Evolutionary conservation across 2,888 invertebrate species (phyloP), one percentile per base, ranked within the genome.

Genomic region (Microplitis deprimator): DNA sequence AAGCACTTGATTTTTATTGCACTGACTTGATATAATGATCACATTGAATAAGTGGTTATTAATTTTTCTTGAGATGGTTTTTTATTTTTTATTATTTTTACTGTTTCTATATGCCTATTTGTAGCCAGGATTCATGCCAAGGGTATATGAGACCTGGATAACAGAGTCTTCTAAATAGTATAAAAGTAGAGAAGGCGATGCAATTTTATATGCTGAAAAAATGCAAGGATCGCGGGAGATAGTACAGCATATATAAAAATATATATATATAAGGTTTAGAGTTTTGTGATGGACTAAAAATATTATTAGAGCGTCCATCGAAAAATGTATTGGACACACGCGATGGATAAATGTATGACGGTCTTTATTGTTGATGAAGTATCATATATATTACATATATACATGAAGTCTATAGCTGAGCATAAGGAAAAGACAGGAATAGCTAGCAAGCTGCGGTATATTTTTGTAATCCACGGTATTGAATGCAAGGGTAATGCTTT

Each of bases 251-350:
- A 29, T 29, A 29, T 29, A 29, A 61, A 65, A 64, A 75, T 73
- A 75, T 73, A 68, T 75, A 75, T 73, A 77, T 77, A 79, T 79
- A 81, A 82, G 64, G 73, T 77, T 77, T 79, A 72, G 67, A 79
- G 67, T 73, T 72, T 50, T 50, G 50, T 50, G 13, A 13, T 50
- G 50, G 50, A 50, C 8, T 50, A 50, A 50, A 50, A 50, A 13
- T 13, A 13, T 50, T 8, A 13, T 50, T 50, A 10, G 8, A 50
- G 13, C 50, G 50, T 50, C 8, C 10, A 50, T 50, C 8, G 10
- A 50, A 50, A 50, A 82, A 82, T 81, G 79, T 62, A 77, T 77
- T 73, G 68, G 70, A 80, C 78, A 77, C 82, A 81, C 82, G 82
- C 82, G 82, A 82, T 79, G 80, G 77, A 79, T 75, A 3, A 29